Evolutionary conservation across 2,888 invertebrate species (phyloP).

Genomic region (Drosophila algonquin): DNA sequence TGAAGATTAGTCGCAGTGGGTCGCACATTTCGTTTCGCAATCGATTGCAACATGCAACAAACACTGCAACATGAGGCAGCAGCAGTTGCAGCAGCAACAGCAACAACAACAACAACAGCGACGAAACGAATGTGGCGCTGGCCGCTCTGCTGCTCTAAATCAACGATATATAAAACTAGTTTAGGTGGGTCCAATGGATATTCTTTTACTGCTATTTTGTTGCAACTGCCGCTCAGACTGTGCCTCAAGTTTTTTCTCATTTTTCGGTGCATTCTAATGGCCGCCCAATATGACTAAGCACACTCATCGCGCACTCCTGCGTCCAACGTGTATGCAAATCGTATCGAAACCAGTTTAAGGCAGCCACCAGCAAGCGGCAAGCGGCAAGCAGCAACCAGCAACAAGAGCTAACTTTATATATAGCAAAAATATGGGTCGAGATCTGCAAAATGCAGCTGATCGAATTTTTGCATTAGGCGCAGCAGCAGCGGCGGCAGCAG

Average conservation of each 20-base stretch:
- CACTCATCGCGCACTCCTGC: slow-evolving; percentile 80
- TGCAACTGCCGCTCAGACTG: slow-evolving; percentile 52
- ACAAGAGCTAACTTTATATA: slow-evolving; percentile 53
- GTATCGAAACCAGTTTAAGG: slow-evolving; percentile 80
- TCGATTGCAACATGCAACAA: slow-evolving; percentile 79
- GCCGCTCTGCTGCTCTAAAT: slow-evolving; percentile 72
- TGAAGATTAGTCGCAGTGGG: slow-evolving; percentile 80
- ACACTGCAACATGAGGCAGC: slow-evolving; percentile 24
- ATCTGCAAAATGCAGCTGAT: slow-evolving; percentile 81
- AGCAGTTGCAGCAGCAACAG: slow-evolving; percentile 27
- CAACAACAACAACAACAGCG: slow-evolving; percentile 42
- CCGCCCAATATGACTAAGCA: slow-evolving; percentile 82
- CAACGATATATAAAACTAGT: slow-evolving; percentile 78
- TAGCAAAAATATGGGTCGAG: slow-evolving; percentile 82
- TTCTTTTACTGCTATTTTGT: slow-evolving; percentile 78
- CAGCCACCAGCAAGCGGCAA: slow-evolving; percentile 3
- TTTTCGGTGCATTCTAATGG: slow-evolving; percentile 81
- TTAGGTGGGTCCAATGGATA: slow-evolving; percentile 81
- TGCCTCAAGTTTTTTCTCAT: slow-evolving; percentile 29
- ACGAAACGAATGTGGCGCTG: slow-evolving; percentile 71
- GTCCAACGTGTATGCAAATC: slow-evolving; percentile 82
- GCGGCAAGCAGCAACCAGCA: slow-evolving; percentile 23
- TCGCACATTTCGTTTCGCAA: slow-evolving; percentile 81
- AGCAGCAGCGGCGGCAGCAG: slow-evolving; percentile 65
- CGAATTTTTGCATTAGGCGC: slow-evolving; percentile 82